Percentiles rank a stretch among this genome's conserved stretches.
Conservation (phyloP, 2,888 invertebrate species). For the Oscheius sp. region DNA sequence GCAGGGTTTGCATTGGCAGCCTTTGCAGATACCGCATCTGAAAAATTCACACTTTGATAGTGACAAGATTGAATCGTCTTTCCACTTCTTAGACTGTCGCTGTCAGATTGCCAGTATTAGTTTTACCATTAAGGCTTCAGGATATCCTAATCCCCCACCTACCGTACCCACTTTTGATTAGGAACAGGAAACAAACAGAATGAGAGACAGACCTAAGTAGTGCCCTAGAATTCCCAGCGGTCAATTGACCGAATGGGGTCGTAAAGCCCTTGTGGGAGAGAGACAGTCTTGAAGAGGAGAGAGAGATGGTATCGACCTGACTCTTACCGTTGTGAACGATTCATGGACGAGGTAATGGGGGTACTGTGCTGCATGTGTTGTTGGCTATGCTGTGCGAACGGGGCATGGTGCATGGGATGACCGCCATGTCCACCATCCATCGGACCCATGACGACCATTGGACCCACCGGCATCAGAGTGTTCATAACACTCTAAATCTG, state of each 20-base stretch:
- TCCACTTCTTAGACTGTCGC: no score
- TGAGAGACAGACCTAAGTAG: no score
- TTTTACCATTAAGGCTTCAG: no score
- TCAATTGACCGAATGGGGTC: constrained; percentile 36
- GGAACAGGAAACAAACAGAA: no score
- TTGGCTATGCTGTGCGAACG: constrained; percentile 26
- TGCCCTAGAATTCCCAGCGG: constrained; percentile 17
- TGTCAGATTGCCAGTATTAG: no score
- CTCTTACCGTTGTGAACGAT: constrained; percentile 58
- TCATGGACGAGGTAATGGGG: constrained; percentile 58
- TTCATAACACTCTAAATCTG: constrained; percentile 48
- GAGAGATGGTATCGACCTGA: constrained; percentile 17
- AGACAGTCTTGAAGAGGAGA: background rate
- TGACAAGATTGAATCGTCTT: no score
- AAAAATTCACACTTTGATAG: constrained; percentile 13
- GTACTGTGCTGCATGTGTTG: constrained; percentile 44
- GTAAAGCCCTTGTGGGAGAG: constrained; percentile 28
- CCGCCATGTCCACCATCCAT: constrained; percentile 24
- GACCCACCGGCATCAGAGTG: constrained; percentile 60
- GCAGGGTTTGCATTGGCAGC: constrained; percentile 78
- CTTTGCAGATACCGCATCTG: constrained; percentile 72
- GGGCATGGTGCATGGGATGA: constrained; percentile 47
- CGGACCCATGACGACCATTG: constrained; percentile 45
- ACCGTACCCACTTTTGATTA: no score
- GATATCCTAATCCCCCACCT: no score